Conservation (phyloP, 2,113 vertebrate species). For the Tiliqua scincoides region DNA sequence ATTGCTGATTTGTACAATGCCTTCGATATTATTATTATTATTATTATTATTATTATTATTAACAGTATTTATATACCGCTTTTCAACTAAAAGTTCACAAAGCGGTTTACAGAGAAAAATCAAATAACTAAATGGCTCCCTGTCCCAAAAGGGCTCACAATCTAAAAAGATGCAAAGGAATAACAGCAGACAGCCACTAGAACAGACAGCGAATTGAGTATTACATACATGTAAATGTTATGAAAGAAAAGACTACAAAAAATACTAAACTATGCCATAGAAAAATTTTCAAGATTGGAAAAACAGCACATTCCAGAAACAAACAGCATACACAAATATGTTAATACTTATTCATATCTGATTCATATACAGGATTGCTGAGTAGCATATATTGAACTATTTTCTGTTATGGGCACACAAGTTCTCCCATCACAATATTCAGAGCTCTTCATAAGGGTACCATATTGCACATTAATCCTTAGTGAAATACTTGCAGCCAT, state of each 20-base stretch:
- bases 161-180: no score
- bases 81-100: no score
- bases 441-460: neutral
- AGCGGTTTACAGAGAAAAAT: no score
- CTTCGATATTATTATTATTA: slow-evolving; percentile 27
- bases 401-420: neutral
- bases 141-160: no score
- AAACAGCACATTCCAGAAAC: slow-evolving; percentile 3
- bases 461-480: neutral
- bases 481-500: neutral
- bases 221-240: slow-evolving; percentile 1
- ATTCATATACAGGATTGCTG: neutral
- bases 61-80: no score
- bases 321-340: neutral
- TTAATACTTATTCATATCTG: no score
- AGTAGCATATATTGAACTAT: neutral
- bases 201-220: slow-evolving; percentile 10
- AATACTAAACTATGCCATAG: slow-evolving; percentile 16
- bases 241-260: slow-evolving; percentile 35
- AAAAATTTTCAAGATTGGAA: slow-evolving; percentile 1
- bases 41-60: no score
- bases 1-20: slow-evolving; percentile 42
- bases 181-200: slow-evolving; percentile 41
- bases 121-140: no score
- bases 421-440: neutral